Conservation (phyloP, 2,888 invertebrate species). For the Neoaliturus tenellus region DNA sequence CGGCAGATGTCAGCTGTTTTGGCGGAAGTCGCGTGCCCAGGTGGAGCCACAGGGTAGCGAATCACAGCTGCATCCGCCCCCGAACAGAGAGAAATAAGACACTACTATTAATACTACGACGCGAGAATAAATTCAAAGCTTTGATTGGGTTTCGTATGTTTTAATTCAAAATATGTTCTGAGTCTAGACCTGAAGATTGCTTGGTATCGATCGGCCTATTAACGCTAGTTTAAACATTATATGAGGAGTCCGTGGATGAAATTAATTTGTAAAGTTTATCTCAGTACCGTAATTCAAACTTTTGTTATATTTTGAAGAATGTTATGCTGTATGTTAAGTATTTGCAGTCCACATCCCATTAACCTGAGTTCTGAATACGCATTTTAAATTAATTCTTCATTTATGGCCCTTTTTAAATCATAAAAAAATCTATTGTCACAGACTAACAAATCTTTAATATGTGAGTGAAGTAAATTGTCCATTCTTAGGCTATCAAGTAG, state of each 20-base stretch:
- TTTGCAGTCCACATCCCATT: no score
- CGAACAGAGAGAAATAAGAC: background rate
- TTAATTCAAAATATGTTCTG: background rate
- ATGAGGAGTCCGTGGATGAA: no score
- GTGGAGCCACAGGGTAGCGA: background rate
- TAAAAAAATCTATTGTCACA: no score
- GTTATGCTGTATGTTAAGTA: no score
- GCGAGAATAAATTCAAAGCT: background rate
- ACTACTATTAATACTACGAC: background rate
- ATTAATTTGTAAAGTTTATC: no score
- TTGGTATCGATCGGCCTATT: background rate
- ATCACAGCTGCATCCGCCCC: constrained; percentile 10
- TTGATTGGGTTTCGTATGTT: background rate
- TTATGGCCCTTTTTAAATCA: no score
- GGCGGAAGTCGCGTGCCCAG: constrained; percentile 27
- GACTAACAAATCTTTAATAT: background rate
- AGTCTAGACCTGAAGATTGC: background rate
- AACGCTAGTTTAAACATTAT: background rate
- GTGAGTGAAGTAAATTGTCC: background rate
- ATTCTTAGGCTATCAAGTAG: background rate
- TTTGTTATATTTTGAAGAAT: no score
- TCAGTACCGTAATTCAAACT: no score
- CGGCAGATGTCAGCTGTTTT: constrained; percentile 10
- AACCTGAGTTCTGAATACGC: no score
- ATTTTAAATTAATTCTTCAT: no score